Percentiles rank a stretch among this genome's conserved stretches.
phyloP scores from a whole-genome alignment of 2,797 vertebrate genomes.

The Tinamus major region DNA sequence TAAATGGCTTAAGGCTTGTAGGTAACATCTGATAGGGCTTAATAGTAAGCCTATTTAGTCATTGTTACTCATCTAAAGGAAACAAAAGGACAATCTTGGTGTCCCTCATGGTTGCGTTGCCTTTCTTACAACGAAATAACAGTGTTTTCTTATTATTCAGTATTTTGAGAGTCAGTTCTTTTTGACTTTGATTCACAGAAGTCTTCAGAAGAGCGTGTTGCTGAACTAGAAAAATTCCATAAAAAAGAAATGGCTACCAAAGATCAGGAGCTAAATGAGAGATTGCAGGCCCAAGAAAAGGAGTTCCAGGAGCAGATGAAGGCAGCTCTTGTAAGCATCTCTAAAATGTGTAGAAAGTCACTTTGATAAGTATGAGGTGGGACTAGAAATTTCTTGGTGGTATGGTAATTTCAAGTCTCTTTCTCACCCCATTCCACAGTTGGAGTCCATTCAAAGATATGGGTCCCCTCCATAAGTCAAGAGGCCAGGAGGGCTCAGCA shows the following conservation, averaged over 20 bases:
- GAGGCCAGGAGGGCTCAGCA: neutral
- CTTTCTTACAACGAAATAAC: neutral
- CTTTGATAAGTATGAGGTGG: neutral
- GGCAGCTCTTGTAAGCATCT: constrained; percentile 84
- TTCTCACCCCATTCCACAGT: neutral
- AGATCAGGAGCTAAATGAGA: constrained; percentile 84
- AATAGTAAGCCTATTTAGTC: neutral
- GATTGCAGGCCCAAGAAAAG: constrained; percentile 73
- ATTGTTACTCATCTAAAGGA: neutral
- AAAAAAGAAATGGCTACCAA: constrained; percentile 85
- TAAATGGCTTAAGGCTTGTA: neutral
- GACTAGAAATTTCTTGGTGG: neutral
- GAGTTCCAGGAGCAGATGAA: constrained; percentile 82
- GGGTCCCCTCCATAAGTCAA: neutral
- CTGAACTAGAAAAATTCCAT: constrained; percentile 87
- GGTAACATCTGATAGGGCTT: neutral
- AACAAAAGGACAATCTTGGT: neutral
- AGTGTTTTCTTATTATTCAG: neutral
- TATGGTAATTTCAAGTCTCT: neutral
- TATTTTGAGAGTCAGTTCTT: neutral
- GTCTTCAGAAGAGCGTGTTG: constrained; percentile 87
- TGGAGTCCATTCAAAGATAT: neutral
- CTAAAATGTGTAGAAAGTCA: neutral
- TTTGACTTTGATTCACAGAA: constrained; percentile 81
- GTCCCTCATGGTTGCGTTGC: neutral